A percentile compares a stretch with the other conserved stretches of the same genome.
These are phyloP conservation scores for Eufriesea mexicana DNA, from an alignment of 1,140 invertebrate genomes.

Conservation along the genomic window DNA sequence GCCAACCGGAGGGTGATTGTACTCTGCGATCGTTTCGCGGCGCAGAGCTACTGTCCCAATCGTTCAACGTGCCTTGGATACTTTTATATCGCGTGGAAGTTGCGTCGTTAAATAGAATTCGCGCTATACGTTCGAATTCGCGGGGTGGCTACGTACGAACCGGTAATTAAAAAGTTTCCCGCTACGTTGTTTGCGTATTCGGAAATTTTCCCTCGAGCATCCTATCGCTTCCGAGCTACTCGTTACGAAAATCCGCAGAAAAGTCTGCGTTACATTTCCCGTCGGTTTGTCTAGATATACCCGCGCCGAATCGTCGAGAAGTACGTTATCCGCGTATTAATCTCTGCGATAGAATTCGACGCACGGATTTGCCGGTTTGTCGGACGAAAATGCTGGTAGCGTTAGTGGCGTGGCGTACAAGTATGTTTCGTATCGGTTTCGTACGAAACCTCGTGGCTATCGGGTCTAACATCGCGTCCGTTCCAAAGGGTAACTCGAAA, in stretches of 20 bases:
- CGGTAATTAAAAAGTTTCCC: constrained; percentile 49
- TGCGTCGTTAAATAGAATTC: constrained; percentile 21
- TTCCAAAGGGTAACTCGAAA: constrained; percentile 41
- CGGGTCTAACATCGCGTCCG: constrained; percentile 21
- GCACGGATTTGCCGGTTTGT: constrained; percentile 9
- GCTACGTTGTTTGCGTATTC: constrained; percentile 19
- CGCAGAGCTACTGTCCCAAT: neutral
- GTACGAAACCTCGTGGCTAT: constrained; percentile 4
- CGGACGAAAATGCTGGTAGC: neutral
- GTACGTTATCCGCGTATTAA: constrained; percentile 11
- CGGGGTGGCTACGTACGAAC: neutral
- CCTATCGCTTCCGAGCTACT: constrained; percentile 1
- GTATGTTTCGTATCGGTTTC: neutral
- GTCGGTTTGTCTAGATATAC: neutral
- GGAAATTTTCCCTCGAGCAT: constrained; percentile 30
- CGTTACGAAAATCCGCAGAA: constrained; percentile 42
- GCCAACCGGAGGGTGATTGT: neutral
- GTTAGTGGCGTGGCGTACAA: too few species aligned
- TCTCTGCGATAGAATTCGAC: constrained; percentile 23
- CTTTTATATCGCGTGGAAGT: constrained; percentile 22
- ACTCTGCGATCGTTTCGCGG: neutral
- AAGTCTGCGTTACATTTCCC: constrained; percentile 22
- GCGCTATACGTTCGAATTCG: neutral
- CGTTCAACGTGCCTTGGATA: neutral
- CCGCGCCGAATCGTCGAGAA: neutral